Conservation (phyloP, 2,113 vertebrate genomes). For the Paedocypris sp. region DNA sequence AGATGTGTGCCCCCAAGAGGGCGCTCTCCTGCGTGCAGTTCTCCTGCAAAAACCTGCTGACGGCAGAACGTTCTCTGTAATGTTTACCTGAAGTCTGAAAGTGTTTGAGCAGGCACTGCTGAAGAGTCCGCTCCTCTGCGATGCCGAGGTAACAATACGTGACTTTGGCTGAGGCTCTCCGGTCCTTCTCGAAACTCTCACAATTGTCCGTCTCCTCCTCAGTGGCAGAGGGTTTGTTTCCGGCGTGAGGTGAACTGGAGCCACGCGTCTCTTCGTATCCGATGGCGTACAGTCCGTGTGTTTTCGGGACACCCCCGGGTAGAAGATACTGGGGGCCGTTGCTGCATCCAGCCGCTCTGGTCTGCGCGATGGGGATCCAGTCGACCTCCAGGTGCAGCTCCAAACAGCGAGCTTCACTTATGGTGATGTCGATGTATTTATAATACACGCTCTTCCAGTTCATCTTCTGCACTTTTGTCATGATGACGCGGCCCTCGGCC, state of each 20-base stretch:
- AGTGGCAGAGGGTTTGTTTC: conserved; percentile 52
- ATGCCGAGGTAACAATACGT: conserved; percentile 92
- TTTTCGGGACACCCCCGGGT: conserved; percentile 86
- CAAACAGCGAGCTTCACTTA: conserved; percentile 87
- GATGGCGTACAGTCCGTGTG: conserved; percentile 84
- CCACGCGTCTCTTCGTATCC: conserved; percentile 70
- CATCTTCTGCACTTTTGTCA: conserved; percentile 97
- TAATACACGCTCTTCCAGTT: conserved; percentile 99
- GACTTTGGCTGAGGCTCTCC: conserved; percentile 60
- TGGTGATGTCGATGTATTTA: conserved; percentile 95
- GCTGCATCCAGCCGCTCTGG: conserved; percentile 66
- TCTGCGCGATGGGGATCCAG: conserved; percentile 86
- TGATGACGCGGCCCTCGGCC: conserved; percentile 81
- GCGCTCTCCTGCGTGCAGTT: conserved; percentile 72
- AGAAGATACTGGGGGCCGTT: conserved; percentile 84
- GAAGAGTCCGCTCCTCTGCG: conserved; percentile 87
- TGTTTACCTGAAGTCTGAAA: conserved; percentile 86
- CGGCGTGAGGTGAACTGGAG: conserved; percentile 32
- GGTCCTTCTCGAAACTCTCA: conserved; percentile 44
- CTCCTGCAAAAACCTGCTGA: conserved; percentile 83
- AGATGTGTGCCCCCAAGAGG: conserved; percentile 63
- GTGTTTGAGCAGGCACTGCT: conserved; percentile 87
- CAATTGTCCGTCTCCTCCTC: conserved; percentile 51
- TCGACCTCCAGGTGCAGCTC: conserved; percentile 96
- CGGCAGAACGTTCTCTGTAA: conserved; percentile 68